phyloP scores from a whole-genome alignment of 2,888 invertebrate species.

The Elegia similella region DNA sequence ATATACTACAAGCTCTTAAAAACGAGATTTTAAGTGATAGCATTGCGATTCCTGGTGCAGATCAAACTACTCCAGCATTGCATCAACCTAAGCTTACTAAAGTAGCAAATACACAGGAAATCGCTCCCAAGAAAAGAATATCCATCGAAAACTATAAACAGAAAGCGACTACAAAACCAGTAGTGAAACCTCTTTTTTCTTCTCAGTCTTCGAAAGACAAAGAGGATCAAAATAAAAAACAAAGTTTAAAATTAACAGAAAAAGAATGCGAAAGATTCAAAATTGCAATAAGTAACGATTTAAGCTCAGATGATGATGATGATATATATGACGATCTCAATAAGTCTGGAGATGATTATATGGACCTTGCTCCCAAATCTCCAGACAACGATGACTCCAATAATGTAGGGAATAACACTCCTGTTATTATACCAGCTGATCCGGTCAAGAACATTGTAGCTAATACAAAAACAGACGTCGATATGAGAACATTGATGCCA shows the following conservation, averaged over 20 bases:
- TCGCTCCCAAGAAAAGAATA: slow-evolving; percentile 65
- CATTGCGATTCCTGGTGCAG: slow-evolving; percentile 46
- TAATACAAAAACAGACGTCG: slow-evolving; percentile 50
- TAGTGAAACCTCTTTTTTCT: slow-evolving; percentile 27
- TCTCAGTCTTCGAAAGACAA: slow-evolving; percentile 31
- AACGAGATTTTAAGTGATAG: slow-evolving; percentile 70
- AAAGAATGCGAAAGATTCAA: slow-evolving; percentile 75
- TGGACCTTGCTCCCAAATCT: slow-evolving; percentile 60
- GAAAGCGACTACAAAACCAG: slow-evolving; percentile 38
- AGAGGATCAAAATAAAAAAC: slow-evolving; percentile 54
- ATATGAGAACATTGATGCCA: slow-evolving; percentile 57
- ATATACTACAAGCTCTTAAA: slow-evolving; percentile 72
- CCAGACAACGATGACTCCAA: slow-evolving; percentile 55
- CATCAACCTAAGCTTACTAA: slow-evolving; percentile 71
- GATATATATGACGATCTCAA: slow-evolving; percentile 28
- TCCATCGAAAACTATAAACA: slow-evolving; percentile 75
- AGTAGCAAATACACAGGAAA: slow-evolving; percentile 56
- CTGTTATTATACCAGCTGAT: slow-evolving; percentile 68
- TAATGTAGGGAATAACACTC: slow-evolving; percentile 40
- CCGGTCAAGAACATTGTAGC: slow-evolving; percentile 46
- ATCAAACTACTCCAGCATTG: slow-evolving; percentile 54
- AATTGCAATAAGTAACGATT: slow-evolving; percentile 46
- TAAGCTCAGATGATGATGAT: slow-evolving; percentile 64
- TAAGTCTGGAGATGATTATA: slow-evolving; percentile 28
- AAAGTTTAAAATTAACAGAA: slow-evolving; percentile 69